Conservation (phyloP, 2,113 vertebrate species). For the Meriones unguiculatus region DNA sequence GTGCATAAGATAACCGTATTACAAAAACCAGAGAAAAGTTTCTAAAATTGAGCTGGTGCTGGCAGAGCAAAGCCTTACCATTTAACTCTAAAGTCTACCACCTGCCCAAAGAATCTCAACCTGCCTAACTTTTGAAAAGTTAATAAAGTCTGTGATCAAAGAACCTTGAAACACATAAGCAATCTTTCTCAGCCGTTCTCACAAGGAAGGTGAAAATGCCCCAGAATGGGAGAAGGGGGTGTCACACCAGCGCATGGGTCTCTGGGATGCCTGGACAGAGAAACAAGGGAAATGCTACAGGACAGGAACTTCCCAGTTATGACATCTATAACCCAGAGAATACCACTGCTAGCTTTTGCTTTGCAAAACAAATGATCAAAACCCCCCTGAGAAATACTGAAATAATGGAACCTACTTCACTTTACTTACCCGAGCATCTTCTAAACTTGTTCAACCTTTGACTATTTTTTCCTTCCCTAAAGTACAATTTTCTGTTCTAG, state of each 20-base stretch:
- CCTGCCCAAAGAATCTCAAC: not conserved
- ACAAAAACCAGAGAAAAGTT: conserved; percentile 39
- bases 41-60: not conserved
- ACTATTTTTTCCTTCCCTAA: conserved; percentile 53
- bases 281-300: not conserved
- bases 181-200: not conserved
- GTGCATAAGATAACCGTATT: not conserved
- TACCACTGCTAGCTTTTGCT: not conserved
- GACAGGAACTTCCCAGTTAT: not conserved
- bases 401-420: conserved; percentile 29
- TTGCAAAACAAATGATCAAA: conserved; percentile 43
- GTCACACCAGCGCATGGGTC: not conserved
- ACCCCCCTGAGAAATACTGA: not conserved
- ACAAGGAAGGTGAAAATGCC: not conserved
- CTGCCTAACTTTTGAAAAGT: conserved; percentile 46
- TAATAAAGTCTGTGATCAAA: not conserved
- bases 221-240: not conserved
- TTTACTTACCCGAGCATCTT: conserved; percentile 36
- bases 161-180: not conserved
- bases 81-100: not conserved
- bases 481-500: conserved; percentile 36
- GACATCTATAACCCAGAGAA: not conserved
- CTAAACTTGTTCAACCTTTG: conserved; percentile 31
- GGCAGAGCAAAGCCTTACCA: not conserved
- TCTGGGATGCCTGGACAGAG: not conserved